A percentile compares a stretch with the other conserved stretches of the same genome.
phyloP scores from a whole-genome alignment of 64 coral and sea anemone genomes.

The Montipora cactus region DNA sequence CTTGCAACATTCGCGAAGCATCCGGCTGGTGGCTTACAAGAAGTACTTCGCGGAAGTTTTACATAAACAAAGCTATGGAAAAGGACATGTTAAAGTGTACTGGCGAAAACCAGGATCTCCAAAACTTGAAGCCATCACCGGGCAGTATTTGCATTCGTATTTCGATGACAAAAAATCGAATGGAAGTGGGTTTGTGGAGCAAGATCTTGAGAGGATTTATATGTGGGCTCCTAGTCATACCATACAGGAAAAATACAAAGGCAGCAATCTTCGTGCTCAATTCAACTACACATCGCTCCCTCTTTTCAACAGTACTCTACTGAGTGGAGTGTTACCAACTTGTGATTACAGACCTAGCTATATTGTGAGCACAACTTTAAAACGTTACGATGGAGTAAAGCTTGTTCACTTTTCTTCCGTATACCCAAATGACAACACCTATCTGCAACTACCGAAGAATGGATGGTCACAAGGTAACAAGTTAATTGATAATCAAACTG shows the following conservation, averaged over 20 bases:
- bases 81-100: background rate
- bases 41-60: slow-evolving; percentile 69
- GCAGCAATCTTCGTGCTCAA: background rate
- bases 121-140: slow-evolving; percentile 29
- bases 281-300: slow-evolving; percentile 3
- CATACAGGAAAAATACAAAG: background rate
- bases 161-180: slow-evolving; percentile 25
- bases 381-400: slow-evolving; percentile 25
- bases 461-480: background rate
- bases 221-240: background rate
- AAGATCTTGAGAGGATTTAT: background rate
- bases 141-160: slow-evolving; percentile 49
- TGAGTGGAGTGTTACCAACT: background rate
- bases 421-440: slow-evolving; percentile 10
- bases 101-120: slow-evolving; percentile 32
- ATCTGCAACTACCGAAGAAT: background rate
- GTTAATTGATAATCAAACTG: background rate
- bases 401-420: background rate
- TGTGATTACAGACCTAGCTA: background rate
- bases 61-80: slow-evolving; percentile 1
- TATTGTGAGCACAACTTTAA: slow-evolving; percentile 14
- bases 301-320: background rate
- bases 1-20: slow-evolving; percentile 43
- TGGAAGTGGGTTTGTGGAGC: no score
- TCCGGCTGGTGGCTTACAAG: slow-evolving; percentile 13